A percentile compares a stretch with the other conserved stretches of the same genome.
phyloP scores from a whole-genome alignment of 2,888 invertebrate species.

The Poecilobothrus nobilitatus region DNA sequence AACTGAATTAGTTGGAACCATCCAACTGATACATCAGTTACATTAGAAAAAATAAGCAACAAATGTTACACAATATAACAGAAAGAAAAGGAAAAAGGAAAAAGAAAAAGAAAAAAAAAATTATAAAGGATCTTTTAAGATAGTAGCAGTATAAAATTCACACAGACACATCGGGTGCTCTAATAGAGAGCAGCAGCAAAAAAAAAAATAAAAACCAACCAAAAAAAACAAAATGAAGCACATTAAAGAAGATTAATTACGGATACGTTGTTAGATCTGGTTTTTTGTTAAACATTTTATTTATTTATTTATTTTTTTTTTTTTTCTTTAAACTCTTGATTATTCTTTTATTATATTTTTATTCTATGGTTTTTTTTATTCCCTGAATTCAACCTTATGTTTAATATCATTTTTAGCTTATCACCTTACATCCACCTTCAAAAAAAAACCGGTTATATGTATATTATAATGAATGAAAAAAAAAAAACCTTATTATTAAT shows the following conservation, averaged over 20 bases:
- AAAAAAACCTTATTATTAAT: too few species aligned
- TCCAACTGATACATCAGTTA: not conserved
- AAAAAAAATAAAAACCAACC: not conserved
- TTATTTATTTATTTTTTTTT: too few species aligned
- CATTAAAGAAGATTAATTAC: not conserved
- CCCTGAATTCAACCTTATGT: too few species aligned
- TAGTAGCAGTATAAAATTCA: not conserved
- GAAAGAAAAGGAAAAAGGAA: not conserved
- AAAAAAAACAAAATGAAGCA: too few species aligned
- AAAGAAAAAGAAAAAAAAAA: not conserved
- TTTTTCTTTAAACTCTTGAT: too few species aligned
- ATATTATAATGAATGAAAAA: too few species aligned
- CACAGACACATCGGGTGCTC: not conserved
- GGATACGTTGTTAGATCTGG: not conserved
- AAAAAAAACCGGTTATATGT: too few species aligned
- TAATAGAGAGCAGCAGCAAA: not conserved
- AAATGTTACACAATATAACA: not conserved
- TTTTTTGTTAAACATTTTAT: too few species aligned
- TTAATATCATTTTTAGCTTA: too few species aligned
- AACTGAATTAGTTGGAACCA: not conserved
- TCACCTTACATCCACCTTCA: too few species aligned
- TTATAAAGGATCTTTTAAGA: not conserved
- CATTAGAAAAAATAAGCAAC: not conserved
- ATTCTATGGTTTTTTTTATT: too few species aligned
- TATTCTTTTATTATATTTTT: too few species aligned